Conservation (phyloP, 2,888 invertebrate species). For the Tenthredo notha region DNA sequence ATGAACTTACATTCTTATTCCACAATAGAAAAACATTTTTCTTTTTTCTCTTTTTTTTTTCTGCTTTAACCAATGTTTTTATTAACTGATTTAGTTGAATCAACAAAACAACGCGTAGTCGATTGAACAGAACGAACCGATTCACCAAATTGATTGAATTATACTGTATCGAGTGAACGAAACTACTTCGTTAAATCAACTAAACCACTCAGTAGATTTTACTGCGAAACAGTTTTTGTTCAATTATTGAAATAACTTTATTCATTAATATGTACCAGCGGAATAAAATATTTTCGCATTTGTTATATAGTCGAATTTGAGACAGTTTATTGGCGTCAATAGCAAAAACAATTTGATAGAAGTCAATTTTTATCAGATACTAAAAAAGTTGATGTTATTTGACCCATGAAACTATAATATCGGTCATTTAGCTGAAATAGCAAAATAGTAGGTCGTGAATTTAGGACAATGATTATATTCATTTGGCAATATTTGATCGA, state of each 20-base stretch:
- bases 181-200: background rate
- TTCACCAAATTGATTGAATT: background rate
- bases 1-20: background rate
- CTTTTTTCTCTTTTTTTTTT: background rate
- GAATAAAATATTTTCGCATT: background rate
- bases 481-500: background rate
- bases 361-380: background rate
- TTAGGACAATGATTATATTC: background rate
- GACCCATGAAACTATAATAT: no score
- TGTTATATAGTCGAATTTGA: background rate
- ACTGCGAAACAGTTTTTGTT: background rate
- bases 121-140: background rate
- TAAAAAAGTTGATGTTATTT: background rate
- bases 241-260: background rate
- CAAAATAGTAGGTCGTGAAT: no score
- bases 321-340: background rate
- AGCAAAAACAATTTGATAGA: background rate
- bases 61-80: background rate
- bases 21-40: background rate
- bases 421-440: no score
- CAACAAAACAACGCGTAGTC: background rate
- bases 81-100: background rate
- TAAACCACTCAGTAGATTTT: background rate
- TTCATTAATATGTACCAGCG: background rate
- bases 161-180: background rate